A percentile compares a stretch with the other conserved stretches of the same genome.
phyloP scores from a whole-genome alignment of 2,888 invertebrate species.

The Microchrysa polita region DNA sequence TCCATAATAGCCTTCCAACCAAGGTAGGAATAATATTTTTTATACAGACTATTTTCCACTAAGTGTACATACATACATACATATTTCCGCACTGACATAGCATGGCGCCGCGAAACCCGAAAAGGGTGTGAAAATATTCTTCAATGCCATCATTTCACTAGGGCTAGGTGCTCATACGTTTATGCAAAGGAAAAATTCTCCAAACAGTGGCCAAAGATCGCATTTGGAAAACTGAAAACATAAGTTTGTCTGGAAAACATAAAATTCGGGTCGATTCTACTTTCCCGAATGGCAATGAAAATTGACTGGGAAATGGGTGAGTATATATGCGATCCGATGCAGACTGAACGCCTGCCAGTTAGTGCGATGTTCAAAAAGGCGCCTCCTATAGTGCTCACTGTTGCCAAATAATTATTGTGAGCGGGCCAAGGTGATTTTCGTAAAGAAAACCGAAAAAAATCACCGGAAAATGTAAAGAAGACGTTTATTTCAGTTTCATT shows the following conservation, averaged over 20 bases:
- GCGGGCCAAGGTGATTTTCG: constrained; percentile 21
- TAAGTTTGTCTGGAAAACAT: background rate
- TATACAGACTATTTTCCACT: too few species aligned
- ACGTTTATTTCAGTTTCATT: constrained; percentile 21
- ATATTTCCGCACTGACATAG: too few species aligned
- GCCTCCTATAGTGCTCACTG: background rate
- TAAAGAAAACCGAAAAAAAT: constrained; percentile 2
- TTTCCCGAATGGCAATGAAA: constrained; percentile 7
- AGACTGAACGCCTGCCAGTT: background rate
- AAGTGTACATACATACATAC: too few species aligned
- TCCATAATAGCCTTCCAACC: too few species aligned
- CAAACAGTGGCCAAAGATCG: background rate
- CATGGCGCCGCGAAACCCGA: too few species aligned
- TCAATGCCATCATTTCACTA: too few species aligned
- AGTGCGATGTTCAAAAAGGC: background rate
- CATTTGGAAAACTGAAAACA: constrained; percentile 14
- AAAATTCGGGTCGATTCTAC: background rate
- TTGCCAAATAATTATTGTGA: constrained; percentile 9
- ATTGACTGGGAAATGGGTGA: background rate
- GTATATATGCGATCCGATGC: background rate
- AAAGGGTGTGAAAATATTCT: too few species aligned
- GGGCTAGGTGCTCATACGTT: background rate
- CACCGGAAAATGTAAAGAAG: constrained; percentile 14
- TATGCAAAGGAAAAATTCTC: background rate
- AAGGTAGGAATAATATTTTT: too few species aligned